These are phyloP conservation scores for Melangyna quadrimaculata DNA, from an alignment of 2,888 invertebrate genomes.

Conservation along the genomic window DNA sequence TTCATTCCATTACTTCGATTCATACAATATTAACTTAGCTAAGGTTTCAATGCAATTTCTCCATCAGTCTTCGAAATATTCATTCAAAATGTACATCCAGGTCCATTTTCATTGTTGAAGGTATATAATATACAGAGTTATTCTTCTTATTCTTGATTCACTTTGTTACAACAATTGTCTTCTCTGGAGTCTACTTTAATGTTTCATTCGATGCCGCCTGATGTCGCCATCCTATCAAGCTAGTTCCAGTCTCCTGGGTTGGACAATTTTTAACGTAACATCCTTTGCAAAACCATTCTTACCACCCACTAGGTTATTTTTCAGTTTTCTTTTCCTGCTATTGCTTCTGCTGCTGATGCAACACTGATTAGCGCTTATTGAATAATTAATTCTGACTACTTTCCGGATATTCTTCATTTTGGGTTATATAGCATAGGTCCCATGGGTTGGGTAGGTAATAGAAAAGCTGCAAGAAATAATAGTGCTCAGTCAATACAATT, in stretches of 20 bases:
- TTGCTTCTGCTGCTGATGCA: slow-evolving; percentile 30
- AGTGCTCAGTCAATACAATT: not conserved
- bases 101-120: slow-evolving; percentile 39
- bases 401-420: not conserved
- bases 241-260: not conserved
- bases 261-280: not conserved
- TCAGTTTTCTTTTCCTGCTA: not conserved
- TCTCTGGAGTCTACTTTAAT: too few species aligned
- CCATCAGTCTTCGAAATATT: slow-evolving; percentile 65
- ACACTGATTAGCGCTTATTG: slow-evolving; percentile 42
- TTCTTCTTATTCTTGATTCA: too few species aligned
- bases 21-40: slow-evolving; percentile 56
- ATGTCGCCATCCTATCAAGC: not conserved
- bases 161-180: slow-evolving; percentile 40
- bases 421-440: not conserved
- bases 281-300: too few species aligned
- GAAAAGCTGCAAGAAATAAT: not conserved
- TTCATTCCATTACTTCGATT: slow-evolving; percentile 55
- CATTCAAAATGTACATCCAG: slow-evolving; percentile 59
- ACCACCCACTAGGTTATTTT: not conserved
- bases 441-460: not conserved
- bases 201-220: not conserved
- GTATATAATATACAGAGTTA: too few species aligned
- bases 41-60: slow-evolving; percentile 61
- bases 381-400: slow-evolving; percentile 47